Base-by-base conservation (phyloP, 1,140 invertebrate species). In the Drosophila carrolli region DNA sequence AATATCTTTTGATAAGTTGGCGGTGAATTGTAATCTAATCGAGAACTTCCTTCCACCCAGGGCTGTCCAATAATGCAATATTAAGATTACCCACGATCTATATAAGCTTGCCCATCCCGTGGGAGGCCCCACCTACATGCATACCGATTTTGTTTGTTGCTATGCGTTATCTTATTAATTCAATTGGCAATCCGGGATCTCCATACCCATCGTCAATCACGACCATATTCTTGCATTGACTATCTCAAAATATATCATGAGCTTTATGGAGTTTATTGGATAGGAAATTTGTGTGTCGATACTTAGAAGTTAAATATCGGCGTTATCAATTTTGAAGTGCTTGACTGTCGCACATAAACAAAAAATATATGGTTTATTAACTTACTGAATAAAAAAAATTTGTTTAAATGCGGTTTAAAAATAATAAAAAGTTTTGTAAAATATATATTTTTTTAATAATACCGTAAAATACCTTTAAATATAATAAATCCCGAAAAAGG, bases 151-250 rank as follows among this genome's bases (percentile, higher is more conserved):
- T 38, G 38, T 68, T 63, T 19, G 41, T 27, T 46, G 65, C 65
- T 63, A 70, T 62, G 62, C 38, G 59, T 84, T 84, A 84, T 84
- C 81, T 60, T 38, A 63, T 80, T 84, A 85, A 81, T 86, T 85
- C 59, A 84, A 81, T 84, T 80, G 76, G 8, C 37, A 60, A 37
- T 73, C 53, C 27, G 5, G n/a, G 47, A 46, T 19, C 29, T 68
- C 55, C 63, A 19, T 16, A 38, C 3, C 47, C 47, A 6, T 23
- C 23, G 8, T 14, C 23, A 51, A 38, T 54, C 48, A 56, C 47
- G 23, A 35, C 7, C 14, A 9, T 37, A 27, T 27, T 11, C 19
- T 27, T 27, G 9, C 27, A 27, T 29, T 29, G 6, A 37, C 8
- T 14, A 62, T 48, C 58, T 23, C 62, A 19, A 65, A 57, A 72